Conservation (phyloP, 1,140 invertebrate genomes). For the Pseudomyrmex gracilis region DNA sequence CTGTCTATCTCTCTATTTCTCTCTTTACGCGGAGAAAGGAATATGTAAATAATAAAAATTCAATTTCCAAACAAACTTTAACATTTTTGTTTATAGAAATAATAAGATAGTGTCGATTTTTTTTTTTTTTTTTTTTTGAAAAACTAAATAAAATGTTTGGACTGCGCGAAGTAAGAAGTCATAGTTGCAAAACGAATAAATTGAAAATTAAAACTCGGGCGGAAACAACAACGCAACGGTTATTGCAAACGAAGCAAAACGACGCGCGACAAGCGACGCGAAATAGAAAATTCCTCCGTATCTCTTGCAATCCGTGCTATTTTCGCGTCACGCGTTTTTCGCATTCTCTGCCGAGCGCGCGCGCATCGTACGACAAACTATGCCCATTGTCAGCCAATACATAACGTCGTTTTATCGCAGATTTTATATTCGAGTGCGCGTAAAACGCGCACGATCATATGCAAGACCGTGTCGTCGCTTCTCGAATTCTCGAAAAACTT, state of each 20-base stretch:
- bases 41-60: not conserved
- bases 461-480: not conserved
- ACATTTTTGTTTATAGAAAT: too few relatives aligned
- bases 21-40: too few relatives aligned
- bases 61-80: not conserved
- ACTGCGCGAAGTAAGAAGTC: not conserved
- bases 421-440: conserved; percentile 9
- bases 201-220: not conserved
- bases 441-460: conserved; percentile 3
- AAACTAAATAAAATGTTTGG: conserved; percentile 1
- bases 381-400: conserved; percentile 45
- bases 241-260: not conserved
- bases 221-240: not conserved
- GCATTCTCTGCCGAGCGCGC: not conserved
- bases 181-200: conserved; percentile 17
- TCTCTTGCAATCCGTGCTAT: conserved; percentile 10
- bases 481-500: conserved; percentile 22
- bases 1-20: too few relatives aligned
- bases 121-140: not conserved
- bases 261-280: not conserved
- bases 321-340: conserved; percentile 11
- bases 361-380: conserved; percentile 36
- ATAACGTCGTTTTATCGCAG: conserved; percentile 19
- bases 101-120: too few relatives aligned
- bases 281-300: conserved; percentile 19